Percentiles rank a stretch among this genome's conserved stretches.
Conservation (phyloP, 2,797 vertebrate genomes). For the Galaxias olidus region DNA sequence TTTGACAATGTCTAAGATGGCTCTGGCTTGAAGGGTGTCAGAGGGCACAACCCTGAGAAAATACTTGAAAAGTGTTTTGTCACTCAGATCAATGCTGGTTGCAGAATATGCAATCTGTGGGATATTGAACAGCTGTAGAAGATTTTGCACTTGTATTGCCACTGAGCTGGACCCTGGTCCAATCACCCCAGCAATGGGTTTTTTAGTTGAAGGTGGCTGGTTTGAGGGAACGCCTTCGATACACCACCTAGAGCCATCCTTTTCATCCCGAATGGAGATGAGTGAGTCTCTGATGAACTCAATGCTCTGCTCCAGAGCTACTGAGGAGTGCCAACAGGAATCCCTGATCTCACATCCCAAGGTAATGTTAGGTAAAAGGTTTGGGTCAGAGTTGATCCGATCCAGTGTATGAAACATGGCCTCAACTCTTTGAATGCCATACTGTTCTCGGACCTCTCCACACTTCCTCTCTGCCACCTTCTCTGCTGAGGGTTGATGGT, state of each 20-base stretch:
- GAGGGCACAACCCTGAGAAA: slow-evolving; percentile 97
- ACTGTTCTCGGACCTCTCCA: slow-evolving; percentile 96
- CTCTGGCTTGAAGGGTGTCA: slow-evolving; percentile 93
- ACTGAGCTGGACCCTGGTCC: slow-evolving; percentile 99
- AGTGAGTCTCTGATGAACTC: slow-evolving; percentile 98
- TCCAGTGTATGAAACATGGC: slow-evolving; percentile 98
- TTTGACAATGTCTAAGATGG: slow-evolving; percentile 97
- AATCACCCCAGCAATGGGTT: slow-evolving; percentile 96
- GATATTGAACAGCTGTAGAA: slow-evolving; percentile 97
- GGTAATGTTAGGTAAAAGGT: slow-evolving; percentile 93
- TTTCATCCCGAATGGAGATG: slow-evolving; percentile 95
- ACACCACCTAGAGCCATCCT: slow-evolving; percentile 89
- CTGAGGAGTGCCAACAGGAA: slow-evolving; percentile 98
- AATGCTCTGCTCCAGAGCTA: slow-evolving; percentile 98
- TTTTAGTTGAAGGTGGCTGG: slow-evolving; percentile 83
- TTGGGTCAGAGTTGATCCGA: slow-evolving; percentile 90
- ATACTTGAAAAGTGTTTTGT: slow-evolving; percentile 98
- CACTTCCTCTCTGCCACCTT: slow-evolving; percentile 96
- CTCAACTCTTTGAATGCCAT: slow-evolving; percentile 97
- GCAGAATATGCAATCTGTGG: slow-evolving; percentile 98
- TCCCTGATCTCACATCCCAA: slow-evolving; percentile 97
- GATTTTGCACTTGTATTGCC: slow-evolving; percentile 97
- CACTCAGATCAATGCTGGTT: slow-evolving; percentile 97
- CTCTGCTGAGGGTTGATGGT: slow-evolving; percentile 95
- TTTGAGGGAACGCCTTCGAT: slow-evolving; percentile 85